Conservation (phyloP, 2,797 vertebrate species). For the Acanthopagrus latus region DNA sequence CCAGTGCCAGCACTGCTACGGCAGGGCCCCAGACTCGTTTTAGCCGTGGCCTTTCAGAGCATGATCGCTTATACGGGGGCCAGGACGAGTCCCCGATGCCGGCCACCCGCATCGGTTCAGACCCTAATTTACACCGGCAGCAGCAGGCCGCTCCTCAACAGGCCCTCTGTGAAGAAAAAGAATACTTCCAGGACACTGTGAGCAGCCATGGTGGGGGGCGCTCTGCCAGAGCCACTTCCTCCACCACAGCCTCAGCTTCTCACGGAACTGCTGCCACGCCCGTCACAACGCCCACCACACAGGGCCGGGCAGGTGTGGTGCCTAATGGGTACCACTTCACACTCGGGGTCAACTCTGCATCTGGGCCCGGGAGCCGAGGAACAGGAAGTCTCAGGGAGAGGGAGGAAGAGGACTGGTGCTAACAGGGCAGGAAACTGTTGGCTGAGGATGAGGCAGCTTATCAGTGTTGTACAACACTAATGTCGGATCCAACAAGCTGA, state of each 20-base stretch:
- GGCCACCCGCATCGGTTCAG: constrained; percentile 90
- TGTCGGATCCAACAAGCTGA: constrained; percentile 36
- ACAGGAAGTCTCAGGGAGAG: constrained; percentile 91
- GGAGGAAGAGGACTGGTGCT: constrained; percentile 97
- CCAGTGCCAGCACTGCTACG: constrained; percentile 67
- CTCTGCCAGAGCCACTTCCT: constrained; percentile 88
- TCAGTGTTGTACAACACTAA: constrained; percentile 36
- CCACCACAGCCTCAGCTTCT: constrained; percentile 74
- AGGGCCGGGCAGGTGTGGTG: constrained; percentile 89
- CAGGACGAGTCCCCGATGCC: constrained; percentile 81
- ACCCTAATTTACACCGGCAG: constrained; percentile 89
- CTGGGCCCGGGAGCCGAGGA: constrained; percentile 81
- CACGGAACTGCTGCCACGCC: constrained; percentile 77
- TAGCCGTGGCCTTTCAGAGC: constrained; percentile 93
- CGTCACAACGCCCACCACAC: constrained; percentile 81
- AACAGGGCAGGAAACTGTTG: constrained; percentile 69
- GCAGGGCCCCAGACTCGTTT: constrained; percentile 83
- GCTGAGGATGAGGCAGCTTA: constrained; percentile 13
- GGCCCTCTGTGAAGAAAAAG: constrained; percentile 85
- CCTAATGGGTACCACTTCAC: constrained; percentile 97
- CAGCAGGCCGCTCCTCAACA: constrained; percentile 71
- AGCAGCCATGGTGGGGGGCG: constrained; percentile 90
- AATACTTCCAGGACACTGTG: constrained; percentile 93
- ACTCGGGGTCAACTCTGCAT: constrained; percentile 87
- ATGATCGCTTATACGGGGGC: constrained; percentile 86